Evolutionary conservation across 2,113 vertebrate species (phyloP).

Genomic region (Mystacornis crossleyi): DNA sequence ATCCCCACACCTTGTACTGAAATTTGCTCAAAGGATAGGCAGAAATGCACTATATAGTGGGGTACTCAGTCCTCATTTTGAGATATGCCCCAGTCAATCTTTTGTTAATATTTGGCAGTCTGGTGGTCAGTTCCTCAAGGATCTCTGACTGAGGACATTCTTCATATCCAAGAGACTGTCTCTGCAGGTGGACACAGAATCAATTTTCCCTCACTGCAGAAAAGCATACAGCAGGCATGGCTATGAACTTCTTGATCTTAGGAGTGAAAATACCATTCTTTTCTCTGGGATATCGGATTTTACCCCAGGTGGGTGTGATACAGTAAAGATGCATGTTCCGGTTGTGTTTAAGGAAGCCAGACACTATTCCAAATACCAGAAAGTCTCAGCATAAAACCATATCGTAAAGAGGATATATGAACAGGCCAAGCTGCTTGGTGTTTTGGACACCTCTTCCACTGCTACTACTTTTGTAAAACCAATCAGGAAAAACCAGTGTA

Average conservation of each 20-base stretch:
- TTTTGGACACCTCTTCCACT: not conserved
- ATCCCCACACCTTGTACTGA: not conserved
- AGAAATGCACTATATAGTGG: not conserved
- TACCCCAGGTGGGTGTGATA: not conserved
- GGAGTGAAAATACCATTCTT: not conserved
- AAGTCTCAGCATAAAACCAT: not conserved
- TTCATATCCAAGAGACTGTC: not conserved
- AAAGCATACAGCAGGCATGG: not conserved
- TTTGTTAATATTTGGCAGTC: not conserved
- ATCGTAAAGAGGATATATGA: not conserved
- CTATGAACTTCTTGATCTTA: not conserved
- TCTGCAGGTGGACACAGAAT: not conserved
- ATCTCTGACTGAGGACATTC: not conserved
- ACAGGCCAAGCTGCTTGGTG: not conserved
- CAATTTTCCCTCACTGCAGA: not conserved
- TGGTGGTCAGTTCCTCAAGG: not conserved
- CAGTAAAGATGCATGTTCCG: not conserved
- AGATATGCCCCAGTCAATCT: not conserved
- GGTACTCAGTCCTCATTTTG: not conserved
- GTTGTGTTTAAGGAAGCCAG: not conserved
- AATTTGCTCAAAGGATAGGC: not conserved
- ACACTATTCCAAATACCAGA: not conserved
- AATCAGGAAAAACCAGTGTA: not conserved
- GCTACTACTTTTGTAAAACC: not conserved
- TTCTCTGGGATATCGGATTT: not conserved